Base-by-base conservation (phyloP, 2,888 invertebrate species). In the Ryuthela nishihirai region DNA sequence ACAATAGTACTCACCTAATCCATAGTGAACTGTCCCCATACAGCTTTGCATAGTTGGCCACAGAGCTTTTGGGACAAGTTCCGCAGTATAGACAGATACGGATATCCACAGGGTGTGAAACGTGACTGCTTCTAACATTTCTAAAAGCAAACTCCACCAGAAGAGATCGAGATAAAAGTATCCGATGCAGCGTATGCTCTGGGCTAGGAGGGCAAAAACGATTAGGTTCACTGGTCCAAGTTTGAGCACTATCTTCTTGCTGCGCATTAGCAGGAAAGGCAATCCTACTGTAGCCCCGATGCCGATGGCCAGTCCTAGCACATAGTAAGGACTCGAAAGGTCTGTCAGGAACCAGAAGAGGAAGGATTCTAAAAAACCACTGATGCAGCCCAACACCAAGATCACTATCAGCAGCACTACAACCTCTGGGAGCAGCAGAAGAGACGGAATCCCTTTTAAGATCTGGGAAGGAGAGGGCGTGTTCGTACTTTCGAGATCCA, bases 141-240 rank as follows among this genome's bases (percentile, higher is more conserved):
- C 39, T 12, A 39, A 39, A 4, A 39, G 39, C 5, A 39, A 12
- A 20, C 39, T 12, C 39, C 39, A 39, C 39, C 39, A 39, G n/a
- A 6, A n/a, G 10, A 18, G 4, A 20, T 6, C 20, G 17, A 21
- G 12, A n/a, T 17, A n/a, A 39, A 12, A 39, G 15, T 39, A 39
- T 5, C 7, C 15, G 12, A 39, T 17, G 10, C 20, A 39, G 2
- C 39, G n/a, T 18, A n/a, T 12, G 10, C 17, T 17, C 4, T 39
- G 20, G 12, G 18, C 2, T 4, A 21, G 6, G 5, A 39, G 18
- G 4, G 18, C 15, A 5, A 39, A 10, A 18, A n/a, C 12, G 4
- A 39, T 2, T 4, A 39, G n/a, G 2, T 39, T 39, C 4, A 7
- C 21, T 5, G 12, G 12, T 39, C 39, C 39, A 18, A 39, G 20